Base-by-base conservation (phyloP, 2,113 vertebrate genomes). In the Mirza zaza region DNA sequence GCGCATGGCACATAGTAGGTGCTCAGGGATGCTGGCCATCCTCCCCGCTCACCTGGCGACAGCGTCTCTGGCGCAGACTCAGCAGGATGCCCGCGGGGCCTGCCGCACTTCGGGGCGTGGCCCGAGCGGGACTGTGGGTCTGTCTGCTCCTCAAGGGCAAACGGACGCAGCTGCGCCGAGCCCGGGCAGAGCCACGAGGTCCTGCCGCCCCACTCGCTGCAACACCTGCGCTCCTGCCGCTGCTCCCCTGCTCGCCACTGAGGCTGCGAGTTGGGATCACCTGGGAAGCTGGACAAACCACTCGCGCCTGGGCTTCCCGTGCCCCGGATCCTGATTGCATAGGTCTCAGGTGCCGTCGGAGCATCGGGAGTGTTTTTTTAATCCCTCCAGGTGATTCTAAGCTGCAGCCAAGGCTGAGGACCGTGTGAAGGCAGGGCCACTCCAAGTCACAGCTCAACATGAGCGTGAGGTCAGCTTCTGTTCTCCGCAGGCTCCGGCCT, bases 111-210 rank as follows among this genome's bases (percentile, higher is more conserved):
- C 48, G 6, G 8, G 77, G 13, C 39, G 67, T 29, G 29, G 15
- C 4, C 73, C 2, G 1, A 17, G 29, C 34, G 90, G 70, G 55
- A 61, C 75, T 7, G 3, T 8, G 63, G n/a, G 34, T 32, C 20
- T 8, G 21, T 57, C 50, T 76, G 57, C 48, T 57, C 42, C 77
- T 55, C 27, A 4, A 11, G 39, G n/a, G 42, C 34, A 61, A 39
- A 81, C 0, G 55, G 79, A 52, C 2, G 3, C 6, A 18, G 55
- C 32, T 32, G n/a, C 2, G 42, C 8, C 1, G n/a, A 80, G 21
- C 23, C 18, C 0, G 0, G 57, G 12, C 1, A 67, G 25, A n/a
- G 0, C 29, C 25, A 2, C 0, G 21, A 36, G 73, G 39, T 15
- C 61, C 85, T 6, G 12, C 45, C 29, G 15, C 2, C 7, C 25